These are phyloP conservation scores for Agapornis roseicollis DNA, from an alignment of 2,113 vertebrate species.

Conservation along the genomic window DNA sequence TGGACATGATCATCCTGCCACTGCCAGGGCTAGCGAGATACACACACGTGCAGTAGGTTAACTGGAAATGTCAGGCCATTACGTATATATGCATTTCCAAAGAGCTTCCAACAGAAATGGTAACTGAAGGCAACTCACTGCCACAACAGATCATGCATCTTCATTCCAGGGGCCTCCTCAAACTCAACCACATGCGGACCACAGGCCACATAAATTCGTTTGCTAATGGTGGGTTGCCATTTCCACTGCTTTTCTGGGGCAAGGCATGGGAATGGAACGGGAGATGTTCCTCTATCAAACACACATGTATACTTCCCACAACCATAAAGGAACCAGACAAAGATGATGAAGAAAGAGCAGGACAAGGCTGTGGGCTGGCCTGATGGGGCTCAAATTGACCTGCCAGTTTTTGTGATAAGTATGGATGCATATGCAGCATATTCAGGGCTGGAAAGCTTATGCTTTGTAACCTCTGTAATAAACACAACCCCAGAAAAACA, in stretches of 20 bases:
- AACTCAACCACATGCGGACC: background rate
- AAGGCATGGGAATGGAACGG: rapidly evolving
- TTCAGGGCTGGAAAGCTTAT: background rate
- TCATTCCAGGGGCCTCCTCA: background rate
- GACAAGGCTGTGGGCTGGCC: rapidly evolving
- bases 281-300: background rate
- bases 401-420: background rate
- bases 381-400: background rate
- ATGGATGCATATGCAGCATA: rapidly evolving
- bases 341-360: rapidly evolving
- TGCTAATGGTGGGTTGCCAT: background rate
- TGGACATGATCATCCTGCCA: rapidly evolving
- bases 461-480: background rate
- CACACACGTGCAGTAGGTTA: rapidly evolving
- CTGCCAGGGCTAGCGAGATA: rapidly evolving
- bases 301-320: rapidly evolving
- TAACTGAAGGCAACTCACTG: background rate
- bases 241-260: background rate
- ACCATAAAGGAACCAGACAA: rapidly evolving
- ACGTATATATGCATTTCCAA: background rate
- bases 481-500: background rate
- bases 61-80: background rate
- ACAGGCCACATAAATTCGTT: background rate
- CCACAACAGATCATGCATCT: background rate
- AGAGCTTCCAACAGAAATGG: background rate